A percentile compares a stretch with the other conserved stretches of the same genome.
phyloP scores from a whole-genome alignment of 1,140 invertebrate genomes.

The Apis laboriosa region DNA sequence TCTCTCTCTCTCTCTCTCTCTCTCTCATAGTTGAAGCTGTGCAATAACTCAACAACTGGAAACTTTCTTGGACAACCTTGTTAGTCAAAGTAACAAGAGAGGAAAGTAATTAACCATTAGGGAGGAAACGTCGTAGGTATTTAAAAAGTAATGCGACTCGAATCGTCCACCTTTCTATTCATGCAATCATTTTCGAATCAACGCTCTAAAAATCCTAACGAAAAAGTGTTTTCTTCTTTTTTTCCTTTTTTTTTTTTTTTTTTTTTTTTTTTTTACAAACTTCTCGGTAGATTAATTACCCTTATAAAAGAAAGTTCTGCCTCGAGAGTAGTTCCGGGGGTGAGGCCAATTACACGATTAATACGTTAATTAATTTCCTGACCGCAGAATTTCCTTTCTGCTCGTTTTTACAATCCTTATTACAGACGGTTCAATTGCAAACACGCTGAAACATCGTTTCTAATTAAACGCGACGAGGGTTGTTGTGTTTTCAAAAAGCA shows the following conservation, averaged over 20 bases:
- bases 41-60: not conserved
- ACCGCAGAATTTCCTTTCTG: not conserved
- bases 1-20: no score
- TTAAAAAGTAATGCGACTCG: not conserved
- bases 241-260: no score
- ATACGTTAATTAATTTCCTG: conserved; percentile 31
- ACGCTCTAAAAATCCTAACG: not conserved
- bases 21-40: not conserved
- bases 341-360: conserved; percentile 35
- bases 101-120: not conserved
- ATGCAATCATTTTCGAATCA: not conserved
- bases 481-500: not conserved
- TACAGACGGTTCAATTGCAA: not conserved
- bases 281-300: conserved; percentile 33
- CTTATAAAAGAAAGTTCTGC: conserved; percentile 4
- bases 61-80: not conserved
- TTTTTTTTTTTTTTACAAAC: not conserved
- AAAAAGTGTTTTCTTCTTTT: not conserved
- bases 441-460: not conserved
- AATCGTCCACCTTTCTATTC: not conserved
- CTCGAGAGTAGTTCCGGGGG: not conserved
- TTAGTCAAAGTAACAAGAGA: not conserved
- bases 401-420: not conserved
- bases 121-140: not conserved
- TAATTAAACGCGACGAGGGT: not conserved